These are phyloP conservation scores for Macaca mulatta DNA, from an alignment of 2,113 vertebrate species.

Conservation along the genomic window DNA sequence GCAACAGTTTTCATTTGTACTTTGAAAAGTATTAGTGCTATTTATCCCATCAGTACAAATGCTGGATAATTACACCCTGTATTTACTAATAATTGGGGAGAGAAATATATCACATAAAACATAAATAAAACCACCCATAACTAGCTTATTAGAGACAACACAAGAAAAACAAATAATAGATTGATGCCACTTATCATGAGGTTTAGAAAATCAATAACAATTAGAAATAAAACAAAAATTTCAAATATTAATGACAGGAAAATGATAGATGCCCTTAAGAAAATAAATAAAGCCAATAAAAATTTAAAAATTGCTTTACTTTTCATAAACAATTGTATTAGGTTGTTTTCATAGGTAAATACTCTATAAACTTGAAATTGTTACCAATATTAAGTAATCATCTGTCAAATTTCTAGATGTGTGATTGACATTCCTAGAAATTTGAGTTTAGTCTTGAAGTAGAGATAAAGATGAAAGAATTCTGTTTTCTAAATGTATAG, in stretches of 20 bases:
- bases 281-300: background rate
- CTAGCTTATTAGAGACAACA: background rate
- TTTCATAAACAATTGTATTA: background rate
- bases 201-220: background rate
- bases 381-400: background rate
- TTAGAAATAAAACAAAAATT: background rate
- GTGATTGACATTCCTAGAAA: background rate
- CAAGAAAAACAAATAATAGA: background rate
- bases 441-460: background rate
- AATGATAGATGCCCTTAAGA: background rate
- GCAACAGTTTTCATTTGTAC: background rate
- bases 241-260: background rate
- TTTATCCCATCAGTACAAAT: constrained; percentile 5
- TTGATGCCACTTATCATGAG: background rate
- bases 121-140: constrained; percentile 8
- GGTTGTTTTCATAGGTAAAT: background rate
- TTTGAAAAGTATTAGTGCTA: constrained; percentile 27
- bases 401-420: background rate
- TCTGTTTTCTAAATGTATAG: background rate
- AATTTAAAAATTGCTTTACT: background rate
- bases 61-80: background rate
- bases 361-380: background rate
- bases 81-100: constrained; percentile 25
- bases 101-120: background rate
- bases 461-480: background rate